phyloP scores from a whole-genome alignment of 2,797 vertebrate species.

The Buphagus erythrorhynchus region DNA sequence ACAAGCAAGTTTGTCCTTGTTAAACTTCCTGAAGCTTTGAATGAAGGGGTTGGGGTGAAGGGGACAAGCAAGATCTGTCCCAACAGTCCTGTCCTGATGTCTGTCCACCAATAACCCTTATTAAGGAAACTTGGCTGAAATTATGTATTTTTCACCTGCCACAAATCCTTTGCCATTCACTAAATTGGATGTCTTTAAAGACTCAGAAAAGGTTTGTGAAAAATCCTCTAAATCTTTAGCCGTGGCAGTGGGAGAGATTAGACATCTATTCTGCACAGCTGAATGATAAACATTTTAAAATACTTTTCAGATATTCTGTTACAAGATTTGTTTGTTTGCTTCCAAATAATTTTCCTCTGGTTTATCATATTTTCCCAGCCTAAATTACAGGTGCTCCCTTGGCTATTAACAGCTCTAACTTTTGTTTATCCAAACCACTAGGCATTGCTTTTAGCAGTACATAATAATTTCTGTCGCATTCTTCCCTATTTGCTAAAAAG shows the following conservation, averaged over 20 bases:
- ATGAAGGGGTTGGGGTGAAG: neutral
- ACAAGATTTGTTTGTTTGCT: neutral
- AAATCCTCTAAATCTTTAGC: neutral
- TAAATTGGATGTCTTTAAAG: neutral
- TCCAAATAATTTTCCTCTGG: neutral
- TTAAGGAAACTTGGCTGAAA: neutral
- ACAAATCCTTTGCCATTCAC: neutral
- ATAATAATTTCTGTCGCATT: neutral
- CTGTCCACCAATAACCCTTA: rapidly evolving
- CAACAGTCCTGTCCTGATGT: neutral
- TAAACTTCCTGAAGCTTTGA: neutral
- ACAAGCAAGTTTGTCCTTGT: neutral
- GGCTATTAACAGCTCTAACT: conserved; percentile 2
- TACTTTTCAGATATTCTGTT: neutral
- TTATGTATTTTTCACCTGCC: neutral
- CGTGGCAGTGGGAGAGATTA: neutral
- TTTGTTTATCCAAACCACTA: conserved; percentile 41
- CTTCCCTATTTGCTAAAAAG: neutral
- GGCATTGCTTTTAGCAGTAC: conserved; percentile 24
- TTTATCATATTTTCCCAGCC: conserved; percentile 20
- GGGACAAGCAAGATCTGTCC: neutral
- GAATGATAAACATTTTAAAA: neutral
- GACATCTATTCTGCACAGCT: neutral
- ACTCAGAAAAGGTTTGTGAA: neutral
- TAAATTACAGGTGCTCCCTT: neutral